Evolutionary conservation across 2,888 invertebrate species (phyloP).

Genomic region (Tenthredo livida): DNA sequence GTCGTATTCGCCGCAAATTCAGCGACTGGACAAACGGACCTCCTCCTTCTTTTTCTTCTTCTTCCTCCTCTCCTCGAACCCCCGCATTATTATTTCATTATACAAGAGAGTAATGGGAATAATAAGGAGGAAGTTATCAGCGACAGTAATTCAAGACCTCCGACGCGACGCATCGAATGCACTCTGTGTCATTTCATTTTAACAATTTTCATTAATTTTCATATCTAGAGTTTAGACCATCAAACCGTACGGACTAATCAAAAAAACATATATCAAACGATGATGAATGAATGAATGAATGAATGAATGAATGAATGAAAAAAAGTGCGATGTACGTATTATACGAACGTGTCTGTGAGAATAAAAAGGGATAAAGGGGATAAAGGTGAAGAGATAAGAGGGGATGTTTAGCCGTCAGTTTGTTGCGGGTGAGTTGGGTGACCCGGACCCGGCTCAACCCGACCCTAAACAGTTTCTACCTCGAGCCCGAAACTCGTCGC

Average conservation of each 20-base stretch:
- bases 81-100: slow-evolving; percentile 76
- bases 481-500: slow-evolving; percentile 33
- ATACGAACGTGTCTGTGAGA: not conserved
- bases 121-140: slow-evolving; percentile 76
- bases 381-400: slow-evolving; percentile 34
- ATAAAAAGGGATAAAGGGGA: slow-evolving; percentile 53
- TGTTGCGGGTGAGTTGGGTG: not conserved
- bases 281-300: not conserved
- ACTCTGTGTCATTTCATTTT: not conserved
- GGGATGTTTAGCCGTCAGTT: not conserved
- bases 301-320: not conserved
- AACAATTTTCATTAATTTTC: too few species aligned
- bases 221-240: too few species aligned
- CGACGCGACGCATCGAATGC: slow-evolving; percentile 5
- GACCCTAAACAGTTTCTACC: slow-evolving; percentile 2
- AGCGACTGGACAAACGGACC: slow-evolving; percentile 49
- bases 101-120: slow-evolving; percentile 75
- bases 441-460: slow-evolving; percentile 50
- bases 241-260: too few species aligned
- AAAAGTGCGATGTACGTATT: not conserved
- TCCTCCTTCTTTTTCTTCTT: slow-evolving; percentile 49
- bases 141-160: slow-evolving; percentile 57
- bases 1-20: slow-evolving; percentile 1
- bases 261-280: too few species aligned
- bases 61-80: slow-evolving; percentile 34